Conservation (phyloP, 2,888 invertebrate genomes). For the Polia nebulosa region DNA sequence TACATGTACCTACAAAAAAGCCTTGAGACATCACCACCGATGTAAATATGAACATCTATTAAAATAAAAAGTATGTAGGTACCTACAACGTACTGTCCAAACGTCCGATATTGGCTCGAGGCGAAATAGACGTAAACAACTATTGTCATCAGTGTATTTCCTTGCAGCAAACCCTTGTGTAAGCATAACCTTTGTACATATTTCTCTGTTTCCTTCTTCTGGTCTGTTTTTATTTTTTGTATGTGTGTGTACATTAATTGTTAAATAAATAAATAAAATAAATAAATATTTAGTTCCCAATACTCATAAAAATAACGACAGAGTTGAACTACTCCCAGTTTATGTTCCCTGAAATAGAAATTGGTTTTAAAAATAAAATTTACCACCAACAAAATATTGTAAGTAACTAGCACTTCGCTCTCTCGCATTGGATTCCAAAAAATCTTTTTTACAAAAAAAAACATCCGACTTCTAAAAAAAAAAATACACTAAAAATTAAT, state of each 20-base stretch:
- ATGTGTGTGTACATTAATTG: too few species aligned
- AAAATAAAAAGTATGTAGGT: slow-evolving; percentile 38
- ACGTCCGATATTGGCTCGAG: slow-evolving; percentile 49
- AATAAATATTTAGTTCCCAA: slow-evolving; percentile 30
- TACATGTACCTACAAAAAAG: neutral
- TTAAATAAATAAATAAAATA: too few species aligned
- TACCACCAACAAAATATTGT: too few species aligned
- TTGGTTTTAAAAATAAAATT: neutral
- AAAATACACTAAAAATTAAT: too few species aligned
- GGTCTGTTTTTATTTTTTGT: too few species aligned
- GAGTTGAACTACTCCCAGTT: neutral
- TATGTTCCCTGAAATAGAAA: neutral
- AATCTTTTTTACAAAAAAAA: too few species aligned
- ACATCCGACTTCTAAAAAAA: too few species aligned
- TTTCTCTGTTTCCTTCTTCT: too few species aligned
- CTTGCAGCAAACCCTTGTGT: too few species aligned
- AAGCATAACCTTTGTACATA: too few species aligned
- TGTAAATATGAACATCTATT: slow-evolving; percentile 50
- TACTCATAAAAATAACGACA: slow-evolving; percentile 47
- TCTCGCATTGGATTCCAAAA: too few species aligned
- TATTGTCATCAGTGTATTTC: slow-evolving; percentile 58
- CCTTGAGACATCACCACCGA: slow-evolving; percentile 31
- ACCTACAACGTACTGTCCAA: slow-evolving; percentile 26
- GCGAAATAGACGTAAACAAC: slow-evolving; percentile 52
- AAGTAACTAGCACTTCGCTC: too few species aligned